Evolutionary conservation across 64 coral and sea anemone genomes (phyloP), one percentile per base, ranked within the genome.

Genomic region (Cladopsammia gracilis): DNA sequence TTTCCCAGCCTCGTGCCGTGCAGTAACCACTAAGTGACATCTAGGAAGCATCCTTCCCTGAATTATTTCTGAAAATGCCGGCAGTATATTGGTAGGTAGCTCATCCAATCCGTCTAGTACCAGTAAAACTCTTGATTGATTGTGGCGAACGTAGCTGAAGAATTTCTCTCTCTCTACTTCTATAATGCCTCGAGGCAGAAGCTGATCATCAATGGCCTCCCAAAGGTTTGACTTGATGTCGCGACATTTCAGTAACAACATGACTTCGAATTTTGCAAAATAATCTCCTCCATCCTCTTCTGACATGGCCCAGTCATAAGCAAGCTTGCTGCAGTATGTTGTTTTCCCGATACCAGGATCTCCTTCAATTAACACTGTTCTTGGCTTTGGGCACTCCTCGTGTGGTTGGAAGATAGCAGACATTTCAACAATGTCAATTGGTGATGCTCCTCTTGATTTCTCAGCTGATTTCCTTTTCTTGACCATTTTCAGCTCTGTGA

Each of bases 111-210:
- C n/a, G n/a, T n/a, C n/a, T n/a, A n/a, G n/a, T n/a, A n/a, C n/a
- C n/a, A n/a, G n/a, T n/a, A n/a, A 64, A 20, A 86, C 83, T 25
- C 66, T 76, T 15, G 73, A 66, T 46, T 89, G 86, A 61, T 89
- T 75, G 4, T 76, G 16, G 46, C 15, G n/a, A 10, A 89, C 25
- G 56, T 23, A 89, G 24, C 53, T 11, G 70, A 75, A 89, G 48
- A 76, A 75, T 26, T 24, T 47, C 5, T 9, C 10, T 25, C 58
- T 89, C 4, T 34, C 48, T 23, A 3, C 52, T 73, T 76, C 86
- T 7, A 76, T 52, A 89, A 76, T 75, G n/a, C 75, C 86, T 4
- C 5, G 16, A 5, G 86, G 86, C 51, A 89, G 49, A 12, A 89
- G 67, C 14, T 89, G 86, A 67, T 75, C 70, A 24, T 76, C 72